Evolutionary conservation across 2,888 invertebrate species (phyloP).

Genomic region (Chrysina gloriosa): DNA sequence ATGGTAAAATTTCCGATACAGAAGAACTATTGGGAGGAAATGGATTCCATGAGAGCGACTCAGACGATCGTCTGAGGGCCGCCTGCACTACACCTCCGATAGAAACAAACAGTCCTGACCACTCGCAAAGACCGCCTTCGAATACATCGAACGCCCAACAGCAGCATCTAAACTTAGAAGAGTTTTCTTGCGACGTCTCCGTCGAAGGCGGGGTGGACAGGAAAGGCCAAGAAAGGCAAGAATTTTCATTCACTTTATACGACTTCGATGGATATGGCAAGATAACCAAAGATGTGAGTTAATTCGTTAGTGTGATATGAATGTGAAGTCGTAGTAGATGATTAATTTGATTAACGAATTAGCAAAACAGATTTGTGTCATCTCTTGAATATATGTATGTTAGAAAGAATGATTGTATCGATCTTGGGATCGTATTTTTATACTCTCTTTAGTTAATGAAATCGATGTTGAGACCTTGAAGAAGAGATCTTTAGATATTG

Average conservation of each 20-base stretch:
- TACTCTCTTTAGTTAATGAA: too few relatives aligned
- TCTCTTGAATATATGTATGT: background rate
- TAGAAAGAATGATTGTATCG: background rate
- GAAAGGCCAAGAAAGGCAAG: conserved; percentile 70
- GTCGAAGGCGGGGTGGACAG: conserved; percentile 76
- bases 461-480: too few relatives aligned
- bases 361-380: conserved; percentile 10
- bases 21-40: conserved; percentile 76
- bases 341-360: conserved; percentile 4
- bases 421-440: too few relatives aligned
- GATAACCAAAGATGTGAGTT: conserved; percentile 89
- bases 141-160: conserved; percentile 39
- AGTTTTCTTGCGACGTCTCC: conserved; percentile 89
- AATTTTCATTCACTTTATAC: conserved; percentile 89
- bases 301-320: conserved; percentile 10
- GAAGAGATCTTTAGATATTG: too few relatives aligned
- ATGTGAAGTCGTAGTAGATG: background rate
- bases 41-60: conserved; percentile 50
- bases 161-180: conserved; percentile 65
- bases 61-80: conserved; percentile 48
- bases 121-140: conserved; percentile 36
- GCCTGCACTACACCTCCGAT: conserved; percentile 51
- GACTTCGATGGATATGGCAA: conserved; percentile 93
- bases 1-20: conserved; percentile 68
- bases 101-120: conserved; percentile 38